Evolutionary conservation across 2,888 invertebrate species (phyloP), one percentile per base, ranked within the genome.

Genomic region (Spodoptera littoralis): DNA sequence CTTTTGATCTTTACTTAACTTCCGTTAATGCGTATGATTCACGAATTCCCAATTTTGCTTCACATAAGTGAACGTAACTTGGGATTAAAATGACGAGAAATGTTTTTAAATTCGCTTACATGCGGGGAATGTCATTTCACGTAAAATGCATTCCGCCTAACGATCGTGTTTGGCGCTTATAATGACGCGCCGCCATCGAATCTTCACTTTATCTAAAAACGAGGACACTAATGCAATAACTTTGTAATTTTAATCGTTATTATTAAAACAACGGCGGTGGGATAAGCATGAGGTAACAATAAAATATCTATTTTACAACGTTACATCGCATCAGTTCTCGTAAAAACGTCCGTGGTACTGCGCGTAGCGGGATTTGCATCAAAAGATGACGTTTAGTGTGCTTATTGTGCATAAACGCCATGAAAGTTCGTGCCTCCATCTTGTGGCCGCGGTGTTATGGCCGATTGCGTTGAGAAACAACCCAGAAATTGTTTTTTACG

Each of bases 231-330:
- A 84, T 79, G 80, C 87, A 86, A 92, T 93, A 93, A 93, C 92
- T 91, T 92, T 77, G 73, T 90, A 89, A 90, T 92, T 89, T 94
- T 93, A 93, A 93, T 93, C 88, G 88, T 88, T 84, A 88, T 90
- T 89, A 91, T 91, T 91, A 88, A 92, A 92, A 93, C 92, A 93
- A 93, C 92, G 84, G 84, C 80, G 78, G 78, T 82, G 86, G 85
- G 68, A 84, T 87, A 86, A 84, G 82, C 85, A 80, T 78, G 80
- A 80, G 78, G 72, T 78, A 83, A 89, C 86, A 88, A 90, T 94
- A 94, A 94, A 93, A 87, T 89, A 83, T 87, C 76, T 80, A 80
- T 82, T 92, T 94, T 93, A 94, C 86, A 84, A 79, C 86, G 80
- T 81, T 77, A 84, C 83, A 85, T 83, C 80, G 84, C 81, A 86